A percentile compares a stretch with the other conserved stretches of the same genome.
Evolutionary conservation across 1,140 invertebrate species (phyloP).

Genomic region (Cyphomyrmex costatus): DNA sequence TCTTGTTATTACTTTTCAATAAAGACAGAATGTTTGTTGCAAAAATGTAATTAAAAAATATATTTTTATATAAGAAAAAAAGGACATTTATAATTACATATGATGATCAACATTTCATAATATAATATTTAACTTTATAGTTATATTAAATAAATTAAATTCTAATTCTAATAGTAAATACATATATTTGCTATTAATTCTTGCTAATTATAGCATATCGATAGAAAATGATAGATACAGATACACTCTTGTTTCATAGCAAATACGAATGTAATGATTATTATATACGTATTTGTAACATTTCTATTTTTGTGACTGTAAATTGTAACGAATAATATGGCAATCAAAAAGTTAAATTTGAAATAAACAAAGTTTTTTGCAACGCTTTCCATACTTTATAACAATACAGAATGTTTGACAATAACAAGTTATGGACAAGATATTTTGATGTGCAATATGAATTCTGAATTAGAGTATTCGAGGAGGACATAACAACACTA

Average conservation of each 20-base stretch:
- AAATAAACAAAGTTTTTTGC: background rate
- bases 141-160: background rate
- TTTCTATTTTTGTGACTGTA: constrained; percentile 1
- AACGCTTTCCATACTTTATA: background rate
- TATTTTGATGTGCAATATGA: background rate
- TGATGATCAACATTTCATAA: background rate
- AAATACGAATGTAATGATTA: background rate
- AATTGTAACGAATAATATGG: background rate
- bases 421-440: background rate
- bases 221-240: background rate
- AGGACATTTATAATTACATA: background rate
- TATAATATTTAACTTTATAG: background rate
- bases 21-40: background rate
- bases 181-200: background rate
- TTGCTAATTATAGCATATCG: background rate
- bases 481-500: background rate
- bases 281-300: background rate
- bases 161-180: background rate
- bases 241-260: background rate
- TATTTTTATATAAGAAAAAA: background rate
- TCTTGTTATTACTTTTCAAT: background rate
- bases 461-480: background rate
- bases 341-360: background rate
- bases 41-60: background rate
- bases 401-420: background rate